These are phyloP conservation scores for Pelagia noctiluca DNA, from an alignment of 30 jellyfish, hydroid and myxozoan species.

Conservation along the genomic window DNA sequence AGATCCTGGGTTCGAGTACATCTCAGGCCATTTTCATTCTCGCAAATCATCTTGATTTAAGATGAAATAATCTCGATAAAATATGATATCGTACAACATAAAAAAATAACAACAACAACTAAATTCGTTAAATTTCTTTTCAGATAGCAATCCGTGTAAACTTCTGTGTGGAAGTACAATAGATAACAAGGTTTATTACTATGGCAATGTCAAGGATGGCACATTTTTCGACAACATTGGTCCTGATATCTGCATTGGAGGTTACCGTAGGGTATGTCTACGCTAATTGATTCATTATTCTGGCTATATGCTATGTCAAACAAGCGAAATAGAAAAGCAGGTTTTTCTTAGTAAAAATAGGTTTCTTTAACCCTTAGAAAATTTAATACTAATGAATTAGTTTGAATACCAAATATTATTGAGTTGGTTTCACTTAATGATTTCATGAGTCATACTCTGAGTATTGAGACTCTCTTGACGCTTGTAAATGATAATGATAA, in stretches of 20 bases:
- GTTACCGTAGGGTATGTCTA: slow-evolving; percentile 5
- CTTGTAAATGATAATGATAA: too few species aligned
- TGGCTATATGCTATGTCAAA: background rate
- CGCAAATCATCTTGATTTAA: background rate
- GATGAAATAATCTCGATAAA: background rate
- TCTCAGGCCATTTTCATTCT: background rate
- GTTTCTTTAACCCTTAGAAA: background rate
- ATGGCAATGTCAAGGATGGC: slow-evolving; percentile 44
- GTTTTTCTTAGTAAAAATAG: background rate
- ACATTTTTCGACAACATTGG: background rate
- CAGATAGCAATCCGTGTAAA: slow-evolving; percentile 24
- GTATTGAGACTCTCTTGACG: too few species aligned
- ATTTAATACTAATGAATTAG: too few species aligned
- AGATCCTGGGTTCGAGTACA: too few species aligned
- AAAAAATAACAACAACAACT: too few species aligned
- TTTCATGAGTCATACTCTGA: too few species aligned
- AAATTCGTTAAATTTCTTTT: background rate
- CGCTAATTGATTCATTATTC: background rate
- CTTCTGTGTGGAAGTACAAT: slow-evolving; percentile 25
- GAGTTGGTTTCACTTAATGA: too few species aligned
- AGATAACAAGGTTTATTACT: background rate
- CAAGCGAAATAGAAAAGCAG: too few species aligned
- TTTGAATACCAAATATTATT: too few species aligned
- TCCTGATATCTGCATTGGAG: slow-evolving; percentile 7
- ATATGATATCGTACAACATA: background rate